phyloP scores from a whole-genome alignment of 1,140 invertebrate species.

The Procambarus virginalis region DNA sequence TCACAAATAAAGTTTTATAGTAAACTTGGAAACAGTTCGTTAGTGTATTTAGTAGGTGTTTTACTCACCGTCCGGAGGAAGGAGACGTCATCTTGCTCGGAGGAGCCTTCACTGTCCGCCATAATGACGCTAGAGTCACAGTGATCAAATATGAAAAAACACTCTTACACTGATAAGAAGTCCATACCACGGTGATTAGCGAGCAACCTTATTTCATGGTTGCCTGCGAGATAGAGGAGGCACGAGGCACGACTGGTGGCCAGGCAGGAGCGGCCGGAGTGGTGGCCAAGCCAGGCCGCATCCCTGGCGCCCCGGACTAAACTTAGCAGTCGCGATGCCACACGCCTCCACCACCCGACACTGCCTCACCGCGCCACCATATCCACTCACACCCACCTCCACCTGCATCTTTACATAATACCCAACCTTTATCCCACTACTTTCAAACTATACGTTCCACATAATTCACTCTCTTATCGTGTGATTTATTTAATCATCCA shows the following conservation, averaged over 20 bases:
- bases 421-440: no score
- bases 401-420: no score
- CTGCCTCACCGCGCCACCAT: neutral
- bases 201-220: constrained; percentile 43
- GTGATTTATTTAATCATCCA: no score
- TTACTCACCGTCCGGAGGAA: constrained; percentile 94
- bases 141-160: constrained; percentile 36
- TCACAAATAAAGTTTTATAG: no score
- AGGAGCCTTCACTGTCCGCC: constrained; percentile 93
- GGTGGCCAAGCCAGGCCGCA: neutral
- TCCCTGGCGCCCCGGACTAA: constrained; percentile 53
- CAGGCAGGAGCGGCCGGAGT: no score
- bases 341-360: constrained; percentile 40
- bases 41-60: no score
- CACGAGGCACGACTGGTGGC: neutral
- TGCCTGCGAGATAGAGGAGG: neutral
- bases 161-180: constrained; percentile 39
- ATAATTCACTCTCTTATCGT: no score
- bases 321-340: constrained; percentile 60
- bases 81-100: constrained; percentile 98
- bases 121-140: constrained; percentile 75
- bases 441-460: no score
- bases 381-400: no score
- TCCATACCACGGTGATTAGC: constrained; percentile 33
- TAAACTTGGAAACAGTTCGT: no score